These are phyloP conservation scores for Acronicta alni DNA, from an alignment of 2,888 invertebrate genomes.

Conservation along the genomic window DNA sequence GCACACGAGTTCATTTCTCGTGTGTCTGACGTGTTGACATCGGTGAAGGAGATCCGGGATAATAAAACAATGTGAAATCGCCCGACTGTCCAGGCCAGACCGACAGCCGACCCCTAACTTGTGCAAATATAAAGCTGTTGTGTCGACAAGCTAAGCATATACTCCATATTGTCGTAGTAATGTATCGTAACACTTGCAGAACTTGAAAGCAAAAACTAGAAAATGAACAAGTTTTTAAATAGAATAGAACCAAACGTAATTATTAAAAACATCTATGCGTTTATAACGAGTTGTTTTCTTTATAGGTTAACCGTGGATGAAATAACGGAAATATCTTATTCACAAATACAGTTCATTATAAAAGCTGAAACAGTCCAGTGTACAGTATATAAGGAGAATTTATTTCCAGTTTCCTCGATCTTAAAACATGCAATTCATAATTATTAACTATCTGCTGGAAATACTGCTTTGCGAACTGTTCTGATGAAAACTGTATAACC, in stretches of 20 bases:
- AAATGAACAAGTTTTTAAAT: constrained; percentile 15
- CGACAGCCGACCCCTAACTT: constrained; percentile 24
- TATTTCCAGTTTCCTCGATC: background rate
- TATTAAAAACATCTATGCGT: no score
- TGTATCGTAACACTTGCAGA: constrained; percentile 15
- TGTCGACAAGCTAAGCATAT: constrained; percentile 24
- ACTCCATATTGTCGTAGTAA: constrained; percentile 28
- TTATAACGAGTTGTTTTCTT: no score
- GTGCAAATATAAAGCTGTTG: constrained; percentile 42
- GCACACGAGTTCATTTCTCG: constrained; percentile 30
- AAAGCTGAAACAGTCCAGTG: no score
- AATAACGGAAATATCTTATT: no score
- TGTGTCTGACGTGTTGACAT: constrained; percentile 58
- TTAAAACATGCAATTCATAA: constrained; percentile 21
- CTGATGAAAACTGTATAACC: constrained; percentile 38
- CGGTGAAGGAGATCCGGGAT: constrained; percentile 42
- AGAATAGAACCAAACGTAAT: no score
- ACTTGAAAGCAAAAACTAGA: constrained; percentile 5
- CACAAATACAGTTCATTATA: no score
- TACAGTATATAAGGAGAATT: no score
- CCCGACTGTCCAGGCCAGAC: constrained; percentile 48
- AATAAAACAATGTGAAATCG: constrained; percentile 53
- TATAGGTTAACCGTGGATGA: no score
- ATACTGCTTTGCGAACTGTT: constrained; percentile 24
- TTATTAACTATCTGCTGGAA: constrained; percentile 44